A percentile compares a stretch with the other conserved stretches of the same genome.
These are phyloP conservation scores for Meda fulgida DNA, from an alignment of 2,797 vertebrate genomes.

Conservation along the genomic window DNA sequence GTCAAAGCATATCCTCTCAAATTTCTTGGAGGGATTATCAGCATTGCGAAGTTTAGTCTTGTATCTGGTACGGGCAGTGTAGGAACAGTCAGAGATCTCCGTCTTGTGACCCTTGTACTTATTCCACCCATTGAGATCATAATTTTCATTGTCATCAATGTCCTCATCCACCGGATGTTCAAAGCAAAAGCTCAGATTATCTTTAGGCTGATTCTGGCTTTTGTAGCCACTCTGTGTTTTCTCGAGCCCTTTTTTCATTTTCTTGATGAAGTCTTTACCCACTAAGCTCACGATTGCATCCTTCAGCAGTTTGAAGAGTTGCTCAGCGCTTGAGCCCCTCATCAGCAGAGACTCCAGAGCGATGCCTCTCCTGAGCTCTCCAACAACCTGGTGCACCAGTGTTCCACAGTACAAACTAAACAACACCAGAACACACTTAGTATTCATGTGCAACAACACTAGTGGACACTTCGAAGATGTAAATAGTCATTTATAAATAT, in stretches of 20 bases:
- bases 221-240: not conserved
- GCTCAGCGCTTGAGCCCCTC: slow-evolving; percentile 57
- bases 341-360: slow-evolving; percentile 67
- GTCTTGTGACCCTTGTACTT: slow-evolving; percentile 50
- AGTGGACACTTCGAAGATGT: not conserved
- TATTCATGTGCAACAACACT: not conserved
- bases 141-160: slow-evolving; percentile 29
- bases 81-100: not conserved
- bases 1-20: not conserved
- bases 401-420: slow-evolving; percentile 82
- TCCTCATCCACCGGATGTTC: slow-evolving; percentile 64
- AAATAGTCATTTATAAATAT: not conserved
- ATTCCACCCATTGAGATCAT: not conserved
- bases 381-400: slow-evolving; percentile 76
- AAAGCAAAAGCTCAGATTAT: slow-evolving; percentile 66
- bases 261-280: slow-evolving; percentile 66
- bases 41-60: slow-evolving; percentile 8
- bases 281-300: slow-evolving; percentile 59
- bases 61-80: slow-evolving; percentile 22
- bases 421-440: not conserved
- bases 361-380: slow-evolving; percentile 63
- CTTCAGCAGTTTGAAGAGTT: slow-evolving; percentile 70
- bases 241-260: slow-evolving; percentile 56
- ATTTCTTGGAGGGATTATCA: slow-evolving; percentile 29
- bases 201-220: not conserved